Evolutionary conservation across 2,113 vertebrate species (phyloP).

Genomic region (Bos javanicus): DNA sequence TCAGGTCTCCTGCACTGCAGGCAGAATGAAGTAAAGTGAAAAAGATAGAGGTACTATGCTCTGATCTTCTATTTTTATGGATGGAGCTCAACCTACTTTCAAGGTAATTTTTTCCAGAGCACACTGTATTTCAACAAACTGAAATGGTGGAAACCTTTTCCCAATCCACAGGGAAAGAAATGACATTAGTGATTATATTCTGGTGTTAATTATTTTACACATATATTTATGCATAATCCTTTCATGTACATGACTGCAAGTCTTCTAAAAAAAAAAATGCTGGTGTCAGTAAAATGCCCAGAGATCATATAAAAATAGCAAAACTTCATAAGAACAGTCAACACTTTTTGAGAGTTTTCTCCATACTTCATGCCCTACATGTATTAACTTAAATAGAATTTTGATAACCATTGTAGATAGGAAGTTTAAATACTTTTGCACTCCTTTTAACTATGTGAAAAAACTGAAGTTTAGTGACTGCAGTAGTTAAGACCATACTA

Average conservation of each 20-base stretch:
- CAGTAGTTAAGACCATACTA: neutral
- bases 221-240: neutral
- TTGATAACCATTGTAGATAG: neutral
- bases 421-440: neutral
- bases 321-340: neutral
- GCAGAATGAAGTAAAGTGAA: neutral
- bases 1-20: neutral
- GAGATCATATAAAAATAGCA: neutral
- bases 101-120: neutral
- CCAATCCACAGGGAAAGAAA: neutral
- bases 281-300: neutral
- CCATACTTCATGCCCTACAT: neutral
- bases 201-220: neutral
- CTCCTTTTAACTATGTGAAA: neutral
- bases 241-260: neutral
- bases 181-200: neutral
- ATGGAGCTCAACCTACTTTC: neutral
- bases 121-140: neutral
- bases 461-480: neutral
- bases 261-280: constrained; percentile 3
- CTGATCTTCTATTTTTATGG: neutral
- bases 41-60: neutral
- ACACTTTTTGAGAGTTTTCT: neutral
- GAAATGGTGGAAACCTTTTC: neutral
- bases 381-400: neutral